Percentiles rank a stretch among this genome's conserved stretches.
phyloP scores from a whole-genome alignment of 2,113 vertebrate species.

The Haliaeetus leucogaster region DNA sequence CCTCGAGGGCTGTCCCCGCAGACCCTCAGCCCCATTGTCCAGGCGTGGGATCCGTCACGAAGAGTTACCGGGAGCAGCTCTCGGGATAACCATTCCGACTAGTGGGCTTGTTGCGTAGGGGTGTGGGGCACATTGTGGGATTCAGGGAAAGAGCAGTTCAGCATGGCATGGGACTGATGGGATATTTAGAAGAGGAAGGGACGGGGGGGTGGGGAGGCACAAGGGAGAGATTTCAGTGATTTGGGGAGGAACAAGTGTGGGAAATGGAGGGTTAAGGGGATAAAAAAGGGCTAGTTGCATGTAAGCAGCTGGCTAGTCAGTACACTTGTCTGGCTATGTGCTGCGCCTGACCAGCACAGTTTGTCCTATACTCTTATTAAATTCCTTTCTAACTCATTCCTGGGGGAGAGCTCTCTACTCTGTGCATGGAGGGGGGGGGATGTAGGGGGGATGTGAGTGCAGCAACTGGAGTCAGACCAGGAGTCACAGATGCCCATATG shows the following conservation, averaged over 20 bases:
- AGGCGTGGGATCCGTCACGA: not conserved
- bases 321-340: not conserved
- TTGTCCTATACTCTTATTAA: not conserved
- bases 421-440: too few relatives aligned
- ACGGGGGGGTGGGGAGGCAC: too few relatives aligned
- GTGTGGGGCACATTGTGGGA: not conserved
- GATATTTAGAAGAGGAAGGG: not conserved
- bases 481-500: not conserved
- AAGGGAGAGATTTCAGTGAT: not conserved
- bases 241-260: not conserved
- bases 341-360: rapidly evolving
- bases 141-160: not conserved
- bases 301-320: not conserved
- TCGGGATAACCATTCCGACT: not conserved
- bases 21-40: not conserved
- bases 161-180: not conserved
- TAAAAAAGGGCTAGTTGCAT: not conserved
- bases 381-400: not conserved
- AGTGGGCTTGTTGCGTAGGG: rapidly evolving
- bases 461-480: not conserved
- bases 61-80: not conserved
- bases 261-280: not conserved
- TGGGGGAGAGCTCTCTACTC: not conserved
- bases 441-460: not conserved
- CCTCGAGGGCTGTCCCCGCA: not conserved